Evolutionary conservation across 2,113 vertebrate species (phyloP).

Genomic region (Brachyistius frenatus): DNA sequence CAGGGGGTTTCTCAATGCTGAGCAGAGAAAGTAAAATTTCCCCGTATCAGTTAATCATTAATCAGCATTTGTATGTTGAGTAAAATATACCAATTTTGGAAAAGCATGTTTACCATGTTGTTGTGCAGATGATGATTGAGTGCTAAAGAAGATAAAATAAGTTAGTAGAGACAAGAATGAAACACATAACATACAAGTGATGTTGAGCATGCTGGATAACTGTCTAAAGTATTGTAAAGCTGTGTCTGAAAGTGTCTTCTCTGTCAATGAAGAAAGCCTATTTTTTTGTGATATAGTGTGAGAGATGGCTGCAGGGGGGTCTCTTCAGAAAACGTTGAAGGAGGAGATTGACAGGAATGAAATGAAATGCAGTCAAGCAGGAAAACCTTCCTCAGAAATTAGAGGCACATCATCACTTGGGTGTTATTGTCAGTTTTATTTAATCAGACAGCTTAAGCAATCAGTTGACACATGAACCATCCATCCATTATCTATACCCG

Average conservation of each 20-base stretch:
- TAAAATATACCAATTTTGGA: not conserved
- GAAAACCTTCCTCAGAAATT: slow-evolving; percentile 5
- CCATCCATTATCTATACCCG: too few relatives aligned
- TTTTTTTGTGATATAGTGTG: not conserved
- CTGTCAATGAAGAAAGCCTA: not conserved
- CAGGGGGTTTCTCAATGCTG: not conserved
- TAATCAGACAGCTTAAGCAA: slow-evolving; percentile 17
- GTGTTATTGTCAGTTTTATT: slow-evolving; percentile 14
- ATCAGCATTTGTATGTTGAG: not conserved
- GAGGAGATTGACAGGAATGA: slow-evolving; percentile 32
- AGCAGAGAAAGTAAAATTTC: not conserved
- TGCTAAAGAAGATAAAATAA: too few relatives aligned
- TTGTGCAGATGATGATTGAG: too few relatives aligned
- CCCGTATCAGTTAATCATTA: slow-evolving; percentile 25
- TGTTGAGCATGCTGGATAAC: too few relatives aligned
- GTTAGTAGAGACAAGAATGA: too few relatives aligned
- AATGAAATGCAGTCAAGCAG: slow-evolving; percentile 18
- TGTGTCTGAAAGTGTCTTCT: not conserved
- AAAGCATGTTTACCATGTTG: not conserved
- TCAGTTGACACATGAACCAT: too few relatives aligned
- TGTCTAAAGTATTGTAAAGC: too few relatives aligned
- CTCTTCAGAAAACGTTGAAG: not conserved
- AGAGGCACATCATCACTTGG: not conserved
- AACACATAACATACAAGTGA: too few relatives aligned
- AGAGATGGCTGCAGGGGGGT: slow-evolving; percentile 27